Conservation (phyloP, 2,888 invertebrate species). For the Cistogaster globosa region DNA sequence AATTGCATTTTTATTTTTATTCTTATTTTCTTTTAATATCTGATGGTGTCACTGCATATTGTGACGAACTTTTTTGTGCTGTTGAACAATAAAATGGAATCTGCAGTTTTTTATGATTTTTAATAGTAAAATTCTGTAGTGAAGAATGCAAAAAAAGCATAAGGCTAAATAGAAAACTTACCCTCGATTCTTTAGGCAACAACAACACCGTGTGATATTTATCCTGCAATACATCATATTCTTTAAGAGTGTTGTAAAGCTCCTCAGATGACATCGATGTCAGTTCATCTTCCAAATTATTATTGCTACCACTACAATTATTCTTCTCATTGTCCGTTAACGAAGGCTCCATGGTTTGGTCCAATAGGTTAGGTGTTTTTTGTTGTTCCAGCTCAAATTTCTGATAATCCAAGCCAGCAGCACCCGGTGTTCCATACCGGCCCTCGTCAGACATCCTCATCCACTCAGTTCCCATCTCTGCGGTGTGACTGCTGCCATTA, state of each 20-base stretch:
- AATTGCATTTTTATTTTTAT: no score
- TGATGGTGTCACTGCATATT: no score
- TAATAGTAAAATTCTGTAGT: no score
- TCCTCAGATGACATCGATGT: conserved; percentile 81
- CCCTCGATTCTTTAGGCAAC: conserved; percentile 87
- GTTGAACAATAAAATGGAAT: no score
- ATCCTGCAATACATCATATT: conserved; percentile 87
- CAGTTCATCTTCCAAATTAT: conserved; percentile 78
- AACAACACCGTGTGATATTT: conserved; percentile 89
- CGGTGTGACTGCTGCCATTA: conserved; percentile 76
- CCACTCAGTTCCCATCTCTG: conserved; percentile 82
- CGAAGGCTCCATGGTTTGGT: conserved; percentile 78
- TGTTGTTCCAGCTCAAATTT: conserved; percentile 79
- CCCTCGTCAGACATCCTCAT: conserved; percentile 84
- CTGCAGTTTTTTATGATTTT: no score
- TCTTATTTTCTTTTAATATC: no score
- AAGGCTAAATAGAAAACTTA: conserved; percentile 78
- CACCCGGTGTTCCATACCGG: conserved; percentile 87
- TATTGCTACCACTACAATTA: conserved; percentile 74
- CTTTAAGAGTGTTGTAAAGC: conserved; percentile 86
- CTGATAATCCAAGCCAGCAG: conserved; percentile 84
- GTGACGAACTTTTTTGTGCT: no score
- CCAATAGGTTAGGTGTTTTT: conserved; percentile 74
- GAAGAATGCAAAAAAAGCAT: no score
- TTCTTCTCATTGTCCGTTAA: conserved; percentile 77